phyloP scores from a whole-genome alignment of 2,113 vertebrate genomes.

The Phalacrocorax carbo region DNA sequence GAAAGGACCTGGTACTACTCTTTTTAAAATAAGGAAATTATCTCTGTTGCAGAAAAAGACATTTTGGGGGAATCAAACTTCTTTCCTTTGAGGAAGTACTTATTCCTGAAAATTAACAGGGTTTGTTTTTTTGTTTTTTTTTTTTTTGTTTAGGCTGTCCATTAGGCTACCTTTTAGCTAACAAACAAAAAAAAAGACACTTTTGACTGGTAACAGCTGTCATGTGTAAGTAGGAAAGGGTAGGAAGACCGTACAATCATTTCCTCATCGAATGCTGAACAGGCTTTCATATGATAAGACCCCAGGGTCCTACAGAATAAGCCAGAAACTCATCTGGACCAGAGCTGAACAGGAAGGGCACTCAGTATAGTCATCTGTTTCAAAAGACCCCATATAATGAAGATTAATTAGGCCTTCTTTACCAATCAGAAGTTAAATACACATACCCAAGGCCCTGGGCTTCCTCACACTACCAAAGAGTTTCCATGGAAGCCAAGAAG shows the following conservation, averaged over 20 bases:
- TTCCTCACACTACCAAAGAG: background rate
- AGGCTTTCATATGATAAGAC: slow-evolving; percentile 26
- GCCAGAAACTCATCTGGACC: slow-evolving; percentile 56
- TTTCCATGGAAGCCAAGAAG: background rate
- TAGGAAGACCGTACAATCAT: slow-evolving; percentile 8
- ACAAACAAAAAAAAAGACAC: background rate
- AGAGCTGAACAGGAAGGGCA: slow-evolving; percentile 55
- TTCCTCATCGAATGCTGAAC: slow-evolving; percentile 39
- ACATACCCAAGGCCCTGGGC: slow-evolving; percentile 5
- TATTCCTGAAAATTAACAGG: background rate
- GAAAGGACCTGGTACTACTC: background rate
- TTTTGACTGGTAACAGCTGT: slow-evolving; percentile 40
- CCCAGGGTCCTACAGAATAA: slow-evolving; percentile 46
- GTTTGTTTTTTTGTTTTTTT: no score
- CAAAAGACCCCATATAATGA: slow-evolving; percentile 60
- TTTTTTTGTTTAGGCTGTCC: background rate
- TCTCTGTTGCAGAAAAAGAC: background rate
- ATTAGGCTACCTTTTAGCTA: background rate
- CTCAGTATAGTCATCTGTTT: slow-evolving; percentile 50
- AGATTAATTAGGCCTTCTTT: slow-evolving; percentile 66
- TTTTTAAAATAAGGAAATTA: background rate
- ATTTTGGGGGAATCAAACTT: background rate
- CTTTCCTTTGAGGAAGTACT: background rate
- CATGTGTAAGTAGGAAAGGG: background rate
- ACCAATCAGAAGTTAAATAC: slow-evolving; percentile 40